phyloP scores from a whole-genome alignment of 2,113 vertebrate genomes.

The Sardina pilchardus region DNA sequence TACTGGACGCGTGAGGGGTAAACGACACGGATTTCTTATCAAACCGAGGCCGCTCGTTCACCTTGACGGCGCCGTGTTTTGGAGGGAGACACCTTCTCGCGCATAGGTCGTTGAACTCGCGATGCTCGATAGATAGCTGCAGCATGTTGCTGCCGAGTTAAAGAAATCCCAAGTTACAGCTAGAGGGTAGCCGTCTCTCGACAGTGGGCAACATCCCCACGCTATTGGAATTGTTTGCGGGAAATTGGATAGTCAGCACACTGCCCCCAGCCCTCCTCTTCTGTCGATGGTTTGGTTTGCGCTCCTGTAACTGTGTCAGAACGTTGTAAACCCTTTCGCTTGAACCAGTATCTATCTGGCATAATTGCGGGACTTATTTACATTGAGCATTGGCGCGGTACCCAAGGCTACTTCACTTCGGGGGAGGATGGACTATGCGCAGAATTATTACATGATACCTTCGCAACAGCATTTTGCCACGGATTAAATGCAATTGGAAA shows the following conservation, averaged over 20 bases:
- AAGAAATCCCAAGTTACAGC: conserved; percentile 74
- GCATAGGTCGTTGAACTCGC: conserved; percentile 65
- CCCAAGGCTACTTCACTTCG: not conserved
- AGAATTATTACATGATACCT: not conserved
- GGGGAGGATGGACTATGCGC: conserved; percentile 1
- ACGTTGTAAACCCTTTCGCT: not conserved
- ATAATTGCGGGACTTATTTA: conserved; percentile 13
- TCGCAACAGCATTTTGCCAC: not conserved
- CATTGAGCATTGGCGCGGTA: conserved; percentile 15
- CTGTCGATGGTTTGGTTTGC: conserved; percentile 16
- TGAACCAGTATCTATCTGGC: not conserved
- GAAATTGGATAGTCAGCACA: conserved; percentile 5
- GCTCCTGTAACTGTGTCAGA: conserved; percentile 19
- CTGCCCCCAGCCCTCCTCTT: not conserved
- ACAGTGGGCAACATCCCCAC: conserved; percentile 58
- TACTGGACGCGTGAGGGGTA: conserved; percentile 33
- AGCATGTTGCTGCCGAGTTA: conserved; percentile 73
- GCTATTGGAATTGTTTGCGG: conserved; percentile 17
- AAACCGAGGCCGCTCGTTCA: conserved; percentile 19
- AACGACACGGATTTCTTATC: conserved; percentile 44
- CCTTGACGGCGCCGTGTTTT: not conserved
- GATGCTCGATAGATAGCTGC: conserved; percentile 73
- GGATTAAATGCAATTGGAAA: not conserved
- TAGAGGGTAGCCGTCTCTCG: conserved; percentile 37
- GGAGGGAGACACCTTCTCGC: conserved; percentile 20